Conservation (phyloP, 2,113 vertebrate genomes). For the Sciurus niger region DNA sequence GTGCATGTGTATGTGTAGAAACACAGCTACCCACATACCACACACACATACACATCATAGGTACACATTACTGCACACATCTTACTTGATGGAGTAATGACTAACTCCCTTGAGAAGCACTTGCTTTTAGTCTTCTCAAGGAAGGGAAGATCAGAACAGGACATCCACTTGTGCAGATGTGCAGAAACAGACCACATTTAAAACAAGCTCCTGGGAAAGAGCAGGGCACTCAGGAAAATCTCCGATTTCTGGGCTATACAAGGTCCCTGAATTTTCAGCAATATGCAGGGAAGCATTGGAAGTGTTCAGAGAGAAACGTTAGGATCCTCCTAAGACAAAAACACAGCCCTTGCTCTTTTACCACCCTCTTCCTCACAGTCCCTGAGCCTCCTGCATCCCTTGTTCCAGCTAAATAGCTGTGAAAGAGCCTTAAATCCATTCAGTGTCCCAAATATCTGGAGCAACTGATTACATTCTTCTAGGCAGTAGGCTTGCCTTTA, state of each 20-base stretch:
- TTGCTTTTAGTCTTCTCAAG: background rate
- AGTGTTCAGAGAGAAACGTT: background rate
- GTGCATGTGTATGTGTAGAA: accelerated
- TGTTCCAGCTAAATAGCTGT: constrained; percentile 4
- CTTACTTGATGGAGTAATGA: background rate
- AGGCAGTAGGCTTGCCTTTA: background rate
- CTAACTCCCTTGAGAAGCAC: background rate
- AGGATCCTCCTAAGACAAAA: background rate
- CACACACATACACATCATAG: background rate
- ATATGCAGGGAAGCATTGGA: background rate
- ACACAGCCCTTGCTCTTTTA: background rate
- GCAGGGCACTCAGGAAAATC: background rate
- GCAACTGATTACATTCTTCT: constrained; percentile 67
- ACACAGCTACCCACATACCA: background rate
- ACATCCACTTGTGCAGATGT: background rate
- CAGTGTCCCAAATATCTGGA: constrained; percentile 43
- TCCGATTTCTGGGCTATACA: background rate
- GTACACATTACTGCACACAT: background rate
- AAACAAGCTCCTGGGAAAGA: background rate
- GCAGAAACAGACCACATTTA: background rate
- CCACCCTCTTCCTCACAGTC: background rate
- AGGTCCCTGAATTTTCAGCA: background rate
- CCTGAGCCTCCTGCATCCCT: background rate
- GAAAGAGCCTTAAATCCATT: constrained; percentile 63
- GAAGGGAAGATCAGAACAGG: background rate